phyloP scores from a whole-genome alignment of 2,113 vertebrate genomes.

The Thermophis baileyi region DNA sequence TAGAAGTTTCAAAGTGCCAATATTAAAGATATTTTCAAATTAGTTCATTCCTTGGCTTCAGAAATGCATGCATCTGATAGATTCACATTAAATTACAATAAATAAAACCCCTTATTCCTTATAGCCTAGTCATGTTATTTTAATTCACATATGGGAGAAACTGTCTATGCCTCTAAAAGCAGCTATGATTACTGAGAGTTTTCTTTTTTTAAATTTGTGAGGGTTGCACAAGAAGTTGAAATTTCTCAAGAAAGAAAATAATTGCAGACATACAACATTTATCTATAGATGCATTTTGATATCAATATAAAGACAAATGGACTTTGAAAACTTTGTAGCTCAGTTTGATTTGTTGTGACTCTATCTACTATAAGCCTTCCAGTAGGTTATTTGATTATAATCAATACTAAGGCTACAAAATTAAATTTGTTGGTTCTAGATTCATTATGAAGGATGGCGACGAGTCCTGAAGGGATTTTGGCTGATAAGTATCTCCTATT shows the following conservation, averaged over 20 bases:
- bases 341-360: neutral
- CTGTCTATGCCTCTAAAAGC: neutral
- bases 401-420: neutral
- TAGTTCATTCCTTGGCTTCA: neutral
- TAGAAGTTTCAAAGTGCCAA: neutral
- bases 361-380: neutral
- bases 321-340: neutral
- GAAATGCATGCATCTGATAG: neutral
- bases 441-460: conserved; percentile 67
- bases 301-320: neutral
- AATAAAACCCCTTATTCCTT: neutral
- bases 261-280: neutral
- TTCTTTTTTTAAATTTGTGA: neutral
- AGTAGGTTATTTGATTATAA: neutral
- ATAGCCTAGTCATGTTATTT: neutral
- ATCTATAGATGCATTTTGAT: neutral
- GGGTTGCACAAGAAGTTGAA: neutral
- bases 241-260: neutral
- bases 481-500: conserved; percentile 73
- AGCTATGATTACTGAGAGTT: neutral
- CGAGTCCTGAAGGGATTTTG: conserved; percentile 72
- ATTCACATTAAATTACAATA: neutral
- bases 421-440: conserved; percentile 36
- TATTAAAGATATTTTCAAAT: neutral
- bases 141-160: neutral